phyloP scores from a whole-genome alignment of 2,797 vertebrate genomes.

The Linurgus olivaceus region DNA sequence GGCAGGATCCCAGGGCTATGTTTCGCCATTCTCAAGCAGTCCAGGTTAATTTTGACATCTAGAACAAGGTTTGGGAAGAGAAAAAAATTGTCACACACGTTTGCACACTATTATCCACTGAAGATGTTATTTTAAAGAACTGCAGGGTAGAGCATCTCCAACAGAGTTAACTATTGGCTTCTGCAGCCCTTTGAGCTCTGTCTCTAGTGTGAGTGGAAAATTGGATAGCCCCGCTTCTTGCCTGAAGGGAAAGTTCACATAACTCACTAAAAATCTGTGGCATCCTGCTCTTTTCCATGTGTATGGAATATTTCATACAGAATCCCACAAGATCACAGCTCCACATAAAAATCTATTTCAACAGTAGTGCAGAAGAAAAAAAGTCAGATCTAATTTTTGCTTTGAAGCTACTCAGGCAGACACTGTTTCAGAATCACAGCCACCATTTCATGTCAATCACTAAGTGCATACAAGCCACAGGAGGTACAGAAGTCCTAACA shows the following conservation, averaged over 20 bases:
- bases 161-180: not conserved
- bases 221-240: not conserved
- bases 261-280: not conserved
- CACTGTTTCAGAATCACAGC: not conserved
- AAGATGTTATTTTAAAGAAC: conserved; percentile 10
- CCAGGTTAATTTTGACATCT: conserved; percentile 60
- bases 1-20: conserved; percentile 38
- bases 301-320: not conserved
- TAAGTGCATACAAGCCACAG: not conserved
- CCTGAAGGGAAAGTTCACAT: not conserved
- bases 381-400: not conserved
- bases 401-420: not conserved
- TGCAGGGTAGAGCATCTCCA: not conserved
- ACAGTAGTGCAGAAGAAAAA: rapidly evolving
- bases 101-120: not conserved
- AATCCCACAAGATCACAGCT: not conserved
- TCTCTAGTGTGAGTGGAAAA: conserved; percentile 3
- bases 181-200: not conserved
- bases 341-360: not conserved
- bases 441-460: not conserved
- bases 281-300: not conserved
- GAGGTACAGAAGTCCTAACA: not conserved
- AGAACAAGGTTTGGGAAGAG: conserved; percentile 35
- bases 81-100: not conserved
- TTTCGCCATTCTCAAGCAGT: conserved; percentile 64